Evolutionary conservation across 2,888 invertebrate species (phyloP).

Genomic region (Mimachlamys varia): DNA sequence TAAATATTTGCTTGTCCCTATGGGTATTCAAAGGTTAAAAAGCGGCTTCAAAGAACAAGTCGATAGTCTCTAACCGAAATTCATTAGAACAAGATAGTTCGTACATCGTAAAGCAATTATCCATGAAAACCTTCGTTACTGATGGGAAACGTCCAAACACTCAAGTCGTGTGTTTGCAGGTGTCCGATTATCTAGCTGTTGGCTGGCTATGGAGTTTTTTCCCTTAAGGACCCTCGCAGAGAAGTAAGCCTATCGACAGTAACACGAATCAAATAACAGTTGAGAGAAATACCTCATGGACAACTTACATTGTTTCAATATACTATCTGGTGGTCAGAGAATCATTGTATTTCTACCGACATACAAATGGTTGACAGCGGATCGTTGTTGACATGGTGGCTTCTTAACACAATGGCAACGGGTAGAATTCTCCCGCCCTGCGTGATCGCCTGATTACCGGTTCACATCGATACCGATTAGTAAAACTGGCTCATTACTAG

Average conservation of each 20-base stretch:
- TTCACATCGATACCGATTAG: neutral
- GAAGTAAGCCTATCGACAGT: neutral
- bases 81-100: neutral
- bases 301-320: neutral
- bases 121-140: neutral
- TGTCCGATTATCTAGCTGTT: neutral
- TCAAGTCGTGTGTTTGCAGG: neutral
- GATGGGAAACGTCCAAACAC: neutral
- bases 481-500: neutral
- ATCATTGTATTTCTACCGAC: neutral
- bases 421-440: neutral
- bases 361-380: neutral
- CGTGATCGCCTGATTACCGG: neutral
- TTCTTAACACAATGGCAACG: neutral
- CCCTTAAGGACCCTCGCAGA: neutral
- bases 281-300: neutral
- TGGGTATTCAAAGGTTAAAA: neutral
- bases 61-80: neutral
- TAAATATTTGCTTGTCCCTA: neutral
- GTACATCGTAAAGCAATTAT: neutral
- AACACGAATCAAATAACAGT: neutral
- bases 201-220: too few relatives aligned
- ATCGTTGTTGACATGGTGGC: neutral
- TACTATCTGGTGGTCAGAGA: neutral
- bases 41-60: neutral